These are phyloP conservation scores for Triplophysa dalaica DNA, from an alignment of 2,113 vertebrate genomes.

Conservation along the genomic window DNA sequence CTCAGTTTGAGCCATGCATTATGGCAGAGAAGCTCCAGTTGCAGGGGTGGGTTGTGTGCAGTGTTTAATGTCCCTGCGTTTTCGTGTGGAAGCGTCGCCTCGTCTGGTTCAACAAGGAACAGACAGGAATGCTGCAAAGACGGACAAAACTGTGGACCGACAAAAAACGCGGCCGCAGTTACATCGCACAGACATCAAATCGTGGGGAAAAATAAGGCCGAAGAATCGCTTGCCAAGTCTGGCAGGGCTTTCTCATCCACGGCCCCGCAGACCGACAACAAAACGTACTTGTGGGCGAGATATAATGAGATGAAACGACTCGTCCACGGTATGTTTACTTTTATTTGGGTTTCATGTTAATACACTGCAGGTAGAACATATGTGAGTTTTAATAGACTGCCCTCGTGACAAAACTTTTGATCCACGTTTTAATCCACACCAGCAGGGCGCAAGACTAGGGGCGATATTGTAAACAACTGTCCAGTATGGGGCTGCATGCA, in stretches of 20 bases:
- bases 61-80: constrained; percentile 39
- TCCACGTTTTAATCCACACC: not conserved
- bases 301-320: constrained; percentile 80
- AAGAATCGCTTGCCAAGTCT: constrained; percentile 50
- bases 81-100: constrained; percentile 43
- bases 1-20: constrained; percentile 27
- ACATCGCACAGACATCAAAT: constrained; percentile 44
- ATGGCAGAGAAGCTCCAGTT: constrained; percentile 41
- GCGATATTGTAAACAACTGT: constrained; percentile 18
- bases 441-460: constrained; percentile 5
- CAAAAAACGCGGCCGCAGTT: constrained; percentile 5
- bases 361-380: too few relatives aligned
- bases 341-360: not conserved
- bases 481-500: not conserved
- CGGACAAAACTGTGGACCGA: constrained; percentile 25
- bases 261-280: constrained; percentile 63
- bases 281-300: constrained; percentile 74
- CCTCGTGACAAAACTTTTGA: not conserved
- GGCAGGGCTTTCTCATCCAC: constrained; percentile 68
- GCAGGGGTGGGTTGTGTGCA: not conserved
- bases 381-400: not conserved
- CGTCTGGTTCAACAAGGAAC: constrained; percentile 32
- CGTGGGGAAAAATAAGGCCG: constrained; percentile 55
- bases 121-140: constrained; percentile 50
- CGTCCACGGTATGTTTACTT: constrained; percentile 74